Conservation (phyloP, 2,888 invertebrate genomes). For the Nysson spinosus region DNA sequence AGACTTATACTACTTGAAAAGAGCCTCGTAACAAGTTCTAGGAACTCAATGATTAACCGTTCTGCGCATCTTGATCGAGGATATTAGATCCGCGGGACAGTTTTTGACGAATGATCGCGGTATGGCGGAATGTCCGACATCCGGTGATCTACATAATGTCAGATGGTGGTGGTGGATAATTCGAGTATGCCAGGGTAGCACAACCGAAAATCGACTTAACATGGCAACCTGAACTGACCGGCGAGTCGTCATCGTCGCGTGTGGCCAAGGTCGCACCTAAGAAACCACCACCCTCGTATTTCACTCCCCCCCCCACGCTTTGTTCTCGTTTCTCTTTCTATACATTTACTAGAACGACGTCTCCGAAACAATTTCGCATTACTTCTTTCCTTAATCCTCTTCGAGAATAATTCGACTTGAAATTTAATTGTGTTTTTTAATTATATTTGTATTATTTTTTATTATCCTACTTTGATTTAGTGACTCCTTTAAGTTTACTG, state of each 20-base stretch:
- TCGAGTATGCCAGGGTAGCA: constrained; percentile 18
- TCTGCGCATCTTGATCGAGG: neutral
- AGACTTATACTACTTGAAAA: too few relatives aligned
- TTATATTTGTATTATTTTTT: too few relatives aligned
- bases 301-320: constrained; percentile 27
- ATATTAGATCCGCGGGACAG: neutral
- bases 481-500: too few relatives aligned
- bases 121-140: neutral
- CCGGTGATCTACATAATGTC: constrained; percentile 39
- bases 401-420: too few relatives aligned
- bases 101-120: constrained; percentile 25
- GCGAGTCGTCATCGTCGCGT: constrained; percentile 67
- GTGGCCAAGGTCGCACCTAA: constrained; percentile 76
- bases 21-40: too few relatives aligned
- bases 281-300: constrained; percentile 54
- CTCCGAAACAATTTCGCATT: neutral
- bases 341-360: neutral
- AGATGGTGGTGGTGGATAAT: constrained; percentile 46
- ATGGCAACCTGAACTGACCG: constrained; percentile 58
- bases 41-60: too few relatives aligned
- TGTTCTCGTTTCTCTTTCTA: constrained; percentile 39
- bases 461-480: too few relatives aligned
- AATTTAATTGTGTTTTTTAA: too few relatives aligned
- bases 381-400: neutral
- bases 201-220: constrained; percentile 62